phyloP scores from a whole-genome alignment of 2,888 invertebrate species.

The Sisyra terminalis region DNA sequence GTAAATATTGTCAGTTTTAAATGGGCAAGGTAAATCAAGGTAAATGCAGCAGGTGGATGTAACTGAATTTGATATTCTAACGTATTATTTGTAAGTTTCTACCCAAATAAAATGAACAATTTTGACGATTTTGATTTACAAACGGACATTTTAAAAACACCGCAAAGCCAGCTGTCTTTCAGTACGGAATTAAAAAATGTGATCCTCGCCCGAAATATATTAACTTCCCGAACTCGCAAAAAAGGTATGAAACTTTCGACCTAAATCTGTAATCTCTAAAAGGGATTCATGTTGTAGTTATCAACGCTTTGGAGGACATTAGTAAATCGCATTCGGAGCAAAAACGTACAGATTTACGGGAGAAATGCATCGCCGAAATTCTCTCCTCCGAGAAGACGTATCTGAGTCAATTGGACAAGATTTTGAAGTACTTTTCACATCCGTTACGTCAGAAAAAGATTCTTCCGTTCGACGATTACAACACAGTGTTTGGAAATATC shows the following conservation, averaged over 20 bases:
- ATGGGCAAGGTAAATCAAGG: too few relatives aligned
- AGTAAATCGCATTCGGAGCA: constrained; percentile 19
- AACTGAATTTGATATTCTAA: neutral
- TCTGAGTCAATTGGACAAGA: constrained; percentile 43
- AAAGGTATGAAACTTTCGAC: constrained; percentile 26
- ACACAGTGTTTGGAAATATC: constrained; percentile 43
- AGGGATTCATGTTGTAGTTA: constrained; percentile 25
- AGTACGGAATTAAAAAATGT: constrained; percentile 41
- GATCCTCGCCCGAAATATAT: constrained; percentile 40
- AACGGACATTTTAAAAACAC: constrained; percentile 26
- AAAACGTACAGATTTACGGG: constrained; percentile 22
- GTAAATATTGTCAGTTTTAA: neutral
- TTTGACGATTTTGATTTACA: constrained; percentile 13
- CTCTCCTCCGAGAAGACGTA: constrained; percentile 53
- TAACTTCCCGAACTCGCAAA: constrained; percentile 40
- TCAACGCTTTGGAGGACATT: constrained; percentile 36
- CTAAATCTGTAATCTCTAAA: neutral
- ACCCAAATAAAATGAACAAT: constrained; percentile 14
- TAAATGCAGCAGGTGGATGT: neutral
- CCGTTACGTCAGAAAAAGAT: constrained; percentile 36
- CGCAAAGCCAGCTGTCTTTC: constrained; percentile 30
- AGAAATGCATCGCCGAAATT: constrained; percentile 49
- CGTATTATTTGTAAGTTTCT: constrained; percentile 9
- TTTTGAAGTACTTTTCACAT: constrained; percentile 44
- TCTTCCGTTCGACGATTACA: constrained; percentile 30